Percentiles rank a stretch among this genome's conserved stretches.
These are phyloP conservation scores for Ectemnius lituratus DNA, from an alignment of 2,888 invertebrate genomes.

Conservation along the genomic window DNA sequence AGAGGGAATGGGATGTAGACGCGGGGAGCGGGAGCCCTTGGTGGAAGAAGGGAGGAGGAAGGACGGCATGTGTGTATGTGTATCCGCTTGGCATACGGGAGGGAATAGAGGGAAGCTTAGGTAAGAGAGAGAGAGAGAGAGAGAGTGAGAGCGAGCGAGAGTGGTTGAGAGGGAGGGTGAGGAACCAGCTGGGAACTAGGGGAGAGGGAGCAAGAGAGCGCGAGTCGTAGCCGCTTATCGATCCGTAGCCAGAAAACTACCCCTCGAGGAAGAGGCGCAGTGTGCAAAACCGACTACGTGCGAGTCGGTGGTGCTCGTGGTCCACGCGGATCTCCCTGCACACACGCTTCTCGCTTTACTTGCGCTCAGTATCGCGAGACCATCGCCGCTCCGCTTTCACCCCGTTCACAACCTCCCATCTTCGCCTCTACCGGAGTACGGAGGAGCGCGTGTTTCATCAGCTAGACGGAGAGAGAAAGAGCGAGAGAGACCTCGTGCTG, in stretches of 20 bases:
- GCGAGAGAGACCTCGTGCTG: neutral
- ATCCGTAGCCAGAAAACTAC: conserved; percentile 70
- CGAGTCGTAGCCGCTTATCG: conserved; percentile 63
- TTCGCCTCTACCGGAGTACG: conserved; percentile 5
- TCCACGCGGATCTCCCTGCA: conserved; percentile 59
- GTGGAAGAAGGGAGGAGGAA: neutral
- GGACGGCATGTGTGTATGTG: too few relatives aligned
- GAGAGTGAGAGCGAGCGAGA: conserved; percentile 2
- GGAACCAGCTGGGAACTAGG: conserved; percentile 7
- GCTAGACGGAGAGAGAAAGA: neutral
- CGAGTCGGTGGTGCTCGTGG: conserved; percentile 58
- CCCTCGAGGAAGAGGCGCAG: conserved; percentile 68
- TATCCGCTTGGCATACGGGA: neutral
- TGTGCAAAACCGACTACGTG: conserved; percentile 65
- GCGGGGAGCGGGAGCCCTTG: conserved; percentile 2
- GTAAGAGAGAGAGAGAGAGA: conserved; percentile 9
- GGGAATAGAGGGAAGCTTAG: neutral
- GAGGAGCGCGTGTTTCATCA: neutral
- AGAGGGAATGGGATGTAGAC: conserved; percentile 4
- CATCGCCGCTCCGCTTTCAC: conserved; percentile 16
- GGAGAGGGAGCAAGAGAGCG: conserved; percentile 35
- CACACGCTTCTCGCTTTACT: conserved; percentile 27
- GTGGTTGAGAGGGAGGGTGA: neutral
- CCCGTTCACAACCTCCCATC: neutral
- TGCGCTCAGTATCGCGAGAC: conserved; percentile 9